A percentile compares a stretch with the other conserved stretches of the same genome.
phyloP scores from a whole-genome alignment of 2,113 vertebrate genomes.

The Onychostoma macrolepis region DNA sequence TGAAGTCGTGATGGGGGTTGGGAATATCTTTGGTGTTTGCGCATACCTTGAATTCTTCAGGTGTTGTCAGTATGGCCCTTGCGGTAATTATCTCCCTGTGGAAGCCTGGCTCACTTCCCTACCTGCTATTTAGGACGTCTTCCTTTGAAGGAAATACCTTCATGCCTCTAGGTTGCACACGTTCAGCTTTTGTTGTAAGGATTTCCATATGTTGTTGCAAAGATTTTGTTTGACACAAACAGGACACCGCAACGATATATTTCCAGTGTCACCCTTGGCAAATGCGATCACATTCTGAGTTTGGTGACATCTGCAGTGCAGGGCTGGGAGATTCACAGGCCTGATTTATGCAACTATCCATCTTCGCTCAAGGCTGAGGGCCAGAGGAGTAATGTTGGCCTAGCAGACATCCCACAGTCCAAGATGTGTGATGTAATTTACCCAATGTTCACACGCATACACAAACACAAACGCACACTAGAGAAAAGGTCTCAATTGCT shows the following conservation, averaged over 20 bases:
- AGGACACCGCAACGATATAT: not conserved
- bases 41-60: conserved; percentile 77
- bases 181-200: not conserved
- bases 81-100: conserved; percentile 68
- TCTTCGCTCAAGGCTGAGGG: conserved; percentile 53
- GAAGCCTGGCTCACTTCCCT: conserved; percentile 58
- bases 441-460: conserved; percentile 26
- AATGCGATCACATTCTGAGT: conserved; percentile 41
- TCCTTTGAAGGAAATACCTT: conserved; percentile 10
- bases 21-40: conserved; percentile 59
- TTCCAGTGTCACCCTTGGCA: not conserved
- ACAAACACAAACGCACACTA: conserved; percentile 32
- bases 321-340: conserved; percentile 49
- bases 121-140: conserved; percentile 6
- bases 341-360: conserved; percentile 65
- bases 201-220: not conserved
- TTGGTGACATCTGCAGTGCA: conserved; percentile 57
- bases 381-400: conserved; percentile 52
- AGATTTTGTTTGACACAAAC: not conserved
- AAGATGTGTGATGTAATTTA: conserved; percentile 48
- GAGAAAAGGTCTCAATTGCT: conserved; percentile 44
- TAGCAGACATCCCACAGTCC: conserved; percentile 45
- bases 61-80: conserved; percentile 73
- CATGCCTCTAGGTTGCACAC: not conserved
- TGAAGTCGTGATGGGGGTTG: conserved; percentile 27